Conservation (phyloP, 2,113 vertebrate genomes). For the Tricholaema leucomelas region DNA sequence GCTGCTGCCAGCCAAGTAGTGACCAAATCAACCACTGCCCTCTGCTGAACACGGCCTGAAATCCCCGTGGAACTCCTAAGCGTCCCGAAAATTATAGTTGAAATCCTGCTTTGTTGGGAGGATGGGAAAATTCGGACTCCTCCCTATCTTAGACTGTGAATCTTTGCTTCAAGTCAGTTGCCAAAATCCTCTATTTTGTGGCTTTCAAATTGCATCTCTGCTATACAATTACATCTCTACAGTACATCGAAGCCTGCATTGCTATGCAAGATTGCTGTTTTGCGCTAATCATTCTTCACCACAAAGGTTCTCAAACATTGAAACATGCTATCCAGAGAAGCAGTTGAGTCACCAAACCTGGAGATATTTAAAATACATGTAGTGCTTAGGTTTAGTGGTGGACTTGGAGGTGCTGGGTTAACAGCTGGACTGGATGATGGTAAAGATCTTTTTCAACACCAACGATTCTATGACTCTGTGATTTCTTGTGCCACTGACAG, state of each 20-base stretch:
- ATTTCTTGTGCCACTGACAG: not conserved
- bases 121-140: not conserved
- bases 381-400: not conserved
- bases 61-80: not conserved
- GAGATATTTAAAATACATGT: too few relatives aligned
- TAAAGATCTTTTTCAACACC: not conserved
- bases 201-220: not conserved
- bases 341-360: too few relatives aligned
- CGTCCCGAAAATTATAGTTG: not conserved
- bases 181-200: not conserved
- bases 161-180: not conserved
- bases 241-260: not conserved
- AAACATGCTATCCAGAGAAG: too few relatives aligned
- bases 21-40: slow-evolving; percentile 63
- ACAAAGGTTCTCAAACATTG: too few relatives aligned
- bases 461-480: not conserved
- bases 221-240: not conserved
- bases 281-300: not conserved
- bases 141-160: not conserved
- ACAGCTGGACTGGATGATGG: not conserved
- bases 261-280: not conserved
- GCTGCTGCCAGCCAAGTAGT: not conserved
- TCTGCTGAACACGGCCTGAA: slow-evolving; percentile 16
- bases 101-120: not conserved
- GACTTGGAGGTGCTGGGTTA: not conserved